These are phyloP conservation scores for Rhaphigaster nebulosa DNA, from an alignment of 2,888 invertebrate species.

Conservation along the genomic window DNA sequence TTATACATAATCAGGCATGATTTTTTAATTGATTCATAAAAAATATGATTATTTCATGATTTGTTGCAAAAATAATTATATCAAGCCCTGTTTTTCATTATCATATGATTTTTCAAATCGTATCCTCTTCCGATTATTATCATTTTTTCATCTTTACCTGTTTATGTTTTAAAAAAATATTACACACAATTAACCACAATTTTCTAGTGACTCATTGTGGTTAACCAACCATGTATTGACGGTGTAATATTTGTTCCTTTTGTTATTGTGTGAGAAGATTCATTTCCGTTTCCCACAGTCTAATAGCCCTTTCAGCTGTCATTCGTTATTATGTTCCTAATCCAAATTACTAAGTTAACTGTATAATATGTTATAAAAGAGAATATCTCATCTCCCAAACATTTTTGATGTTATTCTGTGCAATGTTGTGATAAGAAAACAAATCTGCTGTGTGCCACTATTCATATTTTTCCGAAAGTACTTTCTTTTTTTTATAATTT, in stretches of 20 bases:
- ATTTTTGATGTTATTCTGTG: neutral
- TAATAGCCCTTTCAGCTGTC: neutral
- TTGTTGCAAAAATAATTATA: too few relatives aligned
- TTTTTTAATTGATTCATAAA: too few relatives aligned
- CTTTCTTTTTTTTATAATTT: neutral
- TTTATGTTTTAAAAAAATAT: neutral
- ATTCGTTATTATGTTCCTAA: neutral
- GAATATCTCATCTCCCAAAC: neutral
- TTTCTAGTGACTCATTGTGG: neutral
- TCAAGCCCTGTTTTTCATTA: too few relatives aligned
- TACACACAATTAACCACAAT: neutral
- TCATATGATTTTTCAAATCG: neutral
- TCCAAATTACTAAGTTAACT: neutral
- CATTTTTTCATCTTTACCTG: neutral
- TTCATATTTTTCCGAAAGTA: neutral
- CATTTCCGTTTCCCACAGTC: conserved; percentile 16
- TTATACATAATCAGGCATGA: too few relatives aligned
- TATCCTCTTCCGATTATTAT: neutral
- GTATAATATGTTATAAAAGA: neutral
- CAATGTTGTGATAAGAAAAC: neutral
- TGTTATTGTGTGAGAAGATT: neutral
- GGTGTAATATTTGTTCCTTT: neutral
- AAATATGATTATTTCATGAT: too few relatives aligned
- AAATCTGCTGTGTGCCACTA: neutral
- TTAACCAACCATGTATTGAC: neutral